Evolutionary conservation across 2,888 invertebrate genomes (phyloP).

Genomic region (Oscheius onirici): DNA sequence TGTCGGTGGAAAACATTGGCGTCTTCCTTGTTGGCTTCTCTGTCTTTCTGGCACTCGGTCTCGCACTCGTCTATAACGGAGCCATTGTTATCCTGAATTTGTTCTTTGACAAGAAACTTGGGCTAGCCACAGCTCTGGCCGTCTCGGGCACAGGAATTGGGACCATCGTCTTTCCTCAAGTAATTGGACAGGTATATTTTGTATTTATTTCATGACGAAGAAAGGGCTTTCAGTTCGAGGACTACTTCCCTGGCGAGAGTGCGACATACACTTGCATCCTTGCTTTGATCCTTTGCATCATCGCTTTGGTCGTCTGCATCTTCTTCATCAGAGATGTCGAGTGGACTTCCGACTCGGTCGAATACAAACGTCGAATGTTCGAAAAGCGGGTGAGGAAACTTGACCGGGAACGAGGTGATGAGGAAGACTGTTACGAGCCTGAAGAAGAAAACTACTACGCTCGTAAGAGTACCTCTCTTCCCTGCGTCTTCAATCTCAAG

Average conservation of each 20-base stretch:
- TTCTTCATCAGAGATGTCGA: slow-evolving; percentile 86
- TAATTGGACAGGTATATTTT: slow-evolving; percentile 71
- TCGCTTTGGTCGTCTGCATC: slow-evolving; percentile 75
- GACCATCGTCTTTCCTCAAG: slow-evolving; percentile 86
- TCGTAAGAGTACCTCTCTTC: neutral
- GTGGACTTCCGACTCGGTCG: slow-evolving; percentile 78
- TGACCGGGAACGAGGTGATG: slow-evolving; percentile 2
- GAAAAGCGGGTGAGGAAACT: slow-evolving; percentile 24
- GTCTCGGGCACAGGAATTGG: slow-evolving; percentile 76
- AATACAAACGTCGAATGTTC: slow-evolving; percentile 46
- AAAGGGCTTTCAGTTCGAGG: neutral
- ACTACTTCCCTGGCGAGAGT: neutral
- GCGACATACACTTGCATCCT: neutral
- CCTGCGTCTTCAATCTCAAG: neutral
- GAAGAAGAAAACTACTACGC: neutral
- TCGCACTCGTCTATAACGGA: slow-evolving; percentile 78
- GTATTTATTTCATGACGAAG: neutral
- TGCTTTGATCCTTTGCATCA: neutral
- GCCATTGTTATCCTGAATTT: slow-evolving; percentile 89
- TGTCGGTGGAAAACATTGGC: neutral
- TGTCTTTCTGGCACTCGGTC: slow-evolving; percentile 1
- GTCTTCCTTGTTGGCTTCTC: neutral
- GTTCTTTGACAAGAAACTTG: slow-evolving; percentile 79
- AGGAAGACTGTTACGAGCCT: neutral
- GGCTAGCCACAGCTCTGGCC: slow-evolving; percentile 80